Conservation (phyloP, 2,888 invertebrate genomes). For the Fragum sueziense region DNA sequence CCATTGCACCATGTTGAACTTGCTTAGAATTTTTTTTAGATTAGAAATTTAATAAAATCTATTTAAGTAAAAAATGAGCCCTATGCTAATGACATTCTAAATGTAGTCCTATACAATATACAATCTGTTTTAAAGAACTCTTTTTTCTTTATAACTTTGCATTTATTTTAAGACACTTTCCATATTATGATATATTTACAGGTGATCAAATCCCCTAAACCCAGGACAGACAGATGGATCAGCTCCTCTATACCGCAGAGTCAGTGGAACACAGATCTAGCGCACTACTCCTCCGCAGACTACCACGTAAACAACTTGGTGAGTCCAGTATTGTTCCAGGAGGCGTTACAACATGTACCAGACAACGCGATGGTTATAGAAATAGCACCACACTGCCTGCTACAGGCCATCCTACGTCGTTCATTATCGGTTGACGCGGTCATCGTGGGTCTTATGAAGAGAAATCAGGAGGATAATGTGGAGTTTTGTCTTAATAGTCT, state of each 20-base stretch:
- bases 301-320: slow-evolving; percentile 98
- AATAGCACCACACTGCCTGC: slow-evolving; percentile 95
- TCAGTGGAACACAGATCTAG: slow-evolving; percentile 90
- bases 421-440: slow-evolving; percentile 89
- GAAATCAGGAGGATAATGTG: slow-evolving; percentile 89
- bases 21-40: too few species aligned
- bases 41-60: too few species aligned
- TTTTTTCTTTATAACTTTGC: too few species aligned
- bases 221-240: slow-evolving; percentile 92
- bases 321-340: slow-evolving; percentile 96
- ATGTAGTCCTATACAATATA: too few species aligned
- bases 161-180: too few species aligned
- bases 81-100: too few species aligned
- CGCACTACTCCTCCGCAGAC: slow-evolving; percentile 92
- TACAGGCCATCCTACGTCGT: slow-evolving; percentile 96
- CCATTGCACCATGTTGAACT: too few species aligned
- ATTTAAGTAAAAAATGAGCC: too few species aligned
- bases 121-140: too few species aligned
- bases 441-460: slow-evolving; percentile 93
- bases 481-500: slow-evolving; percentile 90
- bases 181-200: slow-evolving; percentile 87
- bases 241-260: slow-evolving; percentile 95
- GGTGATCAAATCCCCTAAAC: slow-evolving; percentile 90
- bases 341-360: slow-evolving; percentile 92
- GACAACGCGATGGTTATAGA: slow-evolving; percentile 94